A percentile compares a stretch with the other conserved stretches of the same genome.
Evolutionary conservation across 2,888 invertebrate species (phyloP).

Genomic region (Allophyes oxyacanthae): DNA sequence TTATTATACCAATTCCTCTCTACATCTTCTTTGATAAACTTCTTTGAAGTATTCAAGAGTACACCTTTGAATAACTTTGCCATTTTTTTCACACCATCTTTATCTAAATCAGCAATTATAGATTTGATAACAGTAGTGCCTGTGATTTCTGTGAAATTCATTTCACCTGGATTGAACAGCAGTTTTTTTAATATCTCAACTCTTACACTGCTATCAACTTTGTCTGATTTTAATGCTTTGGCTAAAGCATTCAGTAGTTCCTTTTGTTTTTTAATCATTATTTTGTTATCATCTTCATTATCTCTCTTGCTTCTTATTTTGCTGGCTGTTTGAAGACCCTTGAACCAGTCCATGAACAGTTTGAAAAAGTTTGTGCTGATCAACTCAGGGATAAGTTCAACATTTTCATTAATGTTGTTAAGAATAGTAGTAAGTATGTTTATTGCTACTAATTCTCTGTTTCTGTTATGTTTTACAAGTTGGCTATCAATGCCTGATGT

Average conservation of each 20-base stretch:
- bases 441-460: slow-evolving; percentile 90
- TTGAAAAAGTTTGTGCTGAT: slow-evolving; percentile 91
- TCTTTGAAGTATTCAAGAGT: slow-evolving; percentile 87
- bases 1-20: slow-evolving; percentile 91
- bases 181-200: slow-evolving; percentile 90
- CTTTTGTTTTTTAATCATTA: slow-evolving; percentile 88
- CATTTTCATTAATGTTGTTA: slow-evolving; percentile 81
- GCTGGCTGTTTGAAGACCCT: slow-evolving; percentile 88
- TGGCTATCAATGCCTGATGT: slow-evolving; percentile 82
- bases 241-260: slow-evolving; percentile 86
- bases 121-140: slow-evolving; percentile 91
- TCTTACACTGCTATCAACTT: slow-evolving; percentile 85
- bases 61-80: slow-evolving; percentile 90
- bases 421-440: slow-evolving; percentile 90
- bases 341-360: slow-evolving; percentile 90
- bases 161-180: slow-evolving; percentile 91
- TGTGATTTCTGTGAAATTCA: slow-evolving; percentile 93
- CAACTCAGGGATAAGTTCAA: slow-evolving; percentile 86
- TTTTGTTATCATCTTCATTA: slow-evolving; percentile 83
- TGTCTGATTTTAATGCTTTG: slow-evolving; percentile 83
- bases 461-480: slow-evolving; percentile 84
- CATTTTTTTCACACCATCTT: slow-evolving; percentile 90
- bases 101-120: slow-evolving; percentile 89
- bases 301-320: slow-evolving; percentile 87
- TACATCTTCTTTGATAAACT: slow-evolving; percentile 82